Percentiles rank a stretch among this genome's conserved stretches.
These are phyloP conservation scores for Cherax quadricarinatus DNA, from an alignment of 1,140 invertebrate species.

Conservation along the genomic window DNA sequence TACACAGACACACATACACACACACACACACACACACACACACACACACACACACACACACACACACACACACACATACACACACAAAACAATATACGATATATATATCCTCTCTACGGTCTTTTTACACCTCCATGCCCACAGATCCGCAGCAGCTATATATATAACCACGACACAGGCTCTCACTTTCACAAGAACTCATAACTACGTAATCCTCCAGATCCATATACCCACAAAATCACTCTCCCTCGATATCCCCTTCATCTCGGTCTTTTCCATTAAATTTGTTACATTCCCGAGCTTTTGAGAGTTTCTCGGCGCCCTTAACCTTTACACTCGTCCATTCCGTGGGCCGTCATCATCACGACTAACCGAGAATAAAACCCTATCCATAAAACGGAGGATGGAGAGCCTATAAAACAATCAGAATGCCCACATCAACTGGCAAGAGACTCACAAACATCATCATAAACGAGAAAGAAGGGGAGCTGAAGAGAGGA, in stretches of 20 bases:
- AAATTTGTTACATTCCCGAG: background rate
- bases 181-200: no score
- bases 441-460: background rate
- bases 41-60: no score
- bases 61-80: no score
- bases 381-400: background rate
- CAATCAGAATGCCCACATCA: constrained; percentile 8
- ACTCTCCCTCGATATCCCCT: background rate
- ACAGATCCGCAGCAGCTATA: no score
- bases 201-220: background rate
- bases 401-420: background rate
- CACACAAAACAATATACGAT: no score
- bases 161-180: no score
- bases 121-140: no score
- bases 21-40: no score
- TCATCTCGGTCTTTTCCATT: background rate
- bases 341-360: background rate
- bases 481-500: background rate
- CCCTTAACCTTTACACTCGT: background rate
- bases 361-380: background rate
- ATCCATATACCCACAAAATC: background rate
- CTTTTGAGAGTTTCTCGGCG: background rate
- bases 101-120: no score
- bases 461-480: background rate
- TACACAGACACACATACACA: no score